Evolutionary conservation across 1,140 invertebrate species (phyloP), one percentile per base, ranked within the genome.

Genomic region (Halyomorpha halys): DNA sequence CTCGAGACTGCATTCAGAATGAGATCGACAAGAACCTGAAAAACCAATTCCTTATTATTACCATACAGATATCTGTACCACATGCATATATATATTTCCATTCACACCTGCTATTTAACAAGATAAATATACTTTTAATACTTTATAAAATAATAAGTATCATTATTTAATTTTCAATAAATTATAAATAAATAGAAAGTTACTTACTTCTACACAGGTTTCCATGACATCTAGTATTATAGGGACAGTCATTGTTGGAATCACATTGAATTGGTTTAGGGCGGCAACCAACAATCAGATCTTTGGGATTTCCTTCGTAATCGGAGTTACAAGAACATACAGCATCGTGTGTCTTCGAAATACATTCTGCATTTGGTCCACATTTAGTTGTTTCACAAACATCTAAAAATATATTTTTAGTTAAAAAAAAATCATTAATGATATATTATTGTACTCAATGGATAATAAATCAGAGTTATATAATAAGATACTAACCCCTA

Each of bases 281-380:
- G 69, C 80, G 80, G 75, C 91, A 94, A 16, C 90, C 90, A 68
- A 83, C 76, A 61, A 77, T 77, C 62, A 81, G 68, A 74, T 87
- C 83, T 59, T 77, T 79, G 19, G 87, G 79, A 77, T 89, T 82
- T 56, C 89, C 89, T 73, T 85, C 79, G 69, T 89, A 92, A 51
- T 89, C 89, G 62, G 76, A 68, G 69, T 82, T 80, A 74, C 91
- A 95, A 69, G 82, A 81, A 74, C 91, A 94, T 67, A 83, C 79
- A 9, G 82, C 85, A 27, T 77, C 76, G 73, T 91, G 90, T 70
- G 86, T 82, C 54, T 78, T 75, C 54, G 86, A 11, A 13, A 82
- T 70, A 75, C 91, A 94, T 69, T 91, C 87, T n/a, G 90, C 79
- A 75, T 93, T 92, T 16, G 81, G 78, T 59, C 89, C 90, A 79